phyloP scores from a whole-genome alignment of 2,888 invertebrate species.

The Callimorpha dominula region DNA sequence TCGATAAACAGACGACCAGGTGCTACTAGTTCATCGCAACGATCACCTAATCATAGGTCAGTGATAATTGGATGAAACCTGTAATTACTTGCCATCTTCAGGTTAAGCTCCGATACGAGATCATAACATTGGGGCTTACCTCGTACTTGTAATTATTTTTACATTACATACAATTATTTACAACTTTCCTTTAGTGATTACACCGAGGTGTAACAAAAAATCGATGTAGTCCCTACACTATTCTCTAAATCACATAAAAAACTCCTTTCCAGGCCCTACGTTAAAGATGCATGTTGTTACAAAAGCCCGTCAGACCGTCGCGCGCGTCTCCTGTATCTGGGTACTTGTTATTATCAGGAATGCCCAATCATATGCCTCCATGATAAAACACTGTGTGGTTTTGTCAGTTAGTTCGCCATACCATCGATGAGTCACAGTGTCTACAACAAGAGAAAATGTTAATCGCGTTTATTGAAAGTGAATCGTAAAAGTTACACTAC shows the following conservation, averaged over 20 bases:
- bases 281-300: no score
- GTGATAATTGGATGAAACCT: slow-evolving; percentile 29
- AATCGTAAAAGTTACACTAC: slow-evolving; percentile 26
- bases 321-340: no score
- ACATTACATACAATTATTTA: slow-evolving; percentile 49
- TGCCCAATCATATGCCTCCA: no score
- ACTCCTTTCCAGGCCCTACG: no score
- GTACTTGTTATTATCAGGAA: no score
- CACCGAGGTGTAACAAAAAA: slow-evolving; percentile 25
- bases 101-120: slow-evolving; percentile 45
- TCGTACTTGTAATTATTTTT: slow-evolving; percentile 56
- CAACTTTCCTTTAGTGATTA: slow-evolving; percentile 21
- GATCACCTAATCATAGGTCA: slow-evolving; percentile 23
- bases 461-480: background rate
- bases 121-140: slow-evolving; percentile 41
- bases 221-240: background rate
- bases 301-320: no score
- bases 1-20: slow-evolving; percentile 19
- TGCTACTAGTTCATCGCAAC: slow-evolving; percentile 14
- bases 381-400: no score
- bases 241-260: no score
- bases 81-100: slow-evolving; percentile 48
- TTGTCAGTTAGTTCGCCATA: no score
- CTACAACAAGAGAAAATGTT: background rate
- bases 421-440: no score